Percentiles rank a stretch among this genome's conserved stretches.
These are phyloP conservation scores for Tricholauxania praeusta DNA, from an alignment of 2,888 invertebrate species.

Conservation along the genomic window DNA sequence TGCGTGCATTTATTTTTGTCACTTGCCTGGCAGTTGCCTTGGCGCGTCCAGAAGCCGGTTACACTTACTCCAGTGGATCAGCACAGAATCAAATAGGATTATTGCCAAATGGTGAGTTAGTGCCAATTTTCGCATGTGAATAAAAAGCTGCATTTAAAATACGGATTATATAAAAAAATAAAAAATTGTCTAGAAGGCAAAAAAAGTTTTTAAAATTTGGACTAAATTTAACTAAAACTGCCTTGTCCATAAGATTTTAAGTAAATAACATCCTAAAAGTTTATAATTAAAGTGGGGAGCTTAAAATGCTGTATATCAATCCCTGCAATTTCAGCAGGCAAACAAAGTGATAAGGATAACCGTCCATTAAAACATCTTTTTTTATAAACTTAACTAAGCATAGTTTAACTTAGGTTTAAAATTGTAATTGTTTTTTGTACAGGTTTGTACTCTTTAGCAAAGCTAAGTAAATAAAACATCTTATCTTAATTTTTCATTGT, in stretches of 20 bases:
- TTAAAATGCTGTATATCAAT: too few relatives aligned
- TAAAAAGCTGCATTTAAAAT: background rate
- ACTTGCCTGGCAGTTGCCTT: constrained; percentile 55
- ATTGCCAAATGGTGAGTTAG: constrained; percentile 66
- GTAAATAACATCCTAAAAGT: too few relatives aligned
- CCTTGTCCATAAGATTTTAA: background rate
- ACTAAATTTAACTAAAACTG: background rate
- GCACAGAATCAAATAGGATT: constrained; percentile 65
- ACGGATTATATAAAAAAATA: background rate
- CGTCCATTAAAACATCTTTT: too few relatives aligned
- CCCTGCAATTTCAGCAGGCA: too few relatives aligned
- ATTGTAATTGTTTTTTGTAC: too few relatives aligned
- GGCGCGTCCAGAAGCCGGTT: constrained; percentile 63
- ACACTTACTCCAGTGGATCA: constrained; percentile 62
- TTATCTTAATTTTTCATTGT: too few relatives aligned
- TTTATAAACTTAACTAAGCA: too few relatives aligned
- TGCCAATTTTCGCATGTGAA: background rate
- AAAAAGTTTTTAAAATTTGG: background rate
- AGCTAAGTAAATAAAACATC: too few relatives aligned
- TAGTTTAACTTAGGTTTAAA: too few relatives aligned
- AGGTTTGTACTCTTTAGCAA: too few relatives aligned
- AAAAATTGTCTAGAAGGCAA: background rate
- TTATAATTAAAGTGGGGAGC: too few relatives aligned
- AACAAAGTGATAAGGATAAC: too few relatives aligned
- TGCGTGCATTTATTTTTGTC: constrained; percentile 63